Conservation (phyloP, 2,888 invertebrate genomes). For the Caenorhabditis sp. region DNA sequence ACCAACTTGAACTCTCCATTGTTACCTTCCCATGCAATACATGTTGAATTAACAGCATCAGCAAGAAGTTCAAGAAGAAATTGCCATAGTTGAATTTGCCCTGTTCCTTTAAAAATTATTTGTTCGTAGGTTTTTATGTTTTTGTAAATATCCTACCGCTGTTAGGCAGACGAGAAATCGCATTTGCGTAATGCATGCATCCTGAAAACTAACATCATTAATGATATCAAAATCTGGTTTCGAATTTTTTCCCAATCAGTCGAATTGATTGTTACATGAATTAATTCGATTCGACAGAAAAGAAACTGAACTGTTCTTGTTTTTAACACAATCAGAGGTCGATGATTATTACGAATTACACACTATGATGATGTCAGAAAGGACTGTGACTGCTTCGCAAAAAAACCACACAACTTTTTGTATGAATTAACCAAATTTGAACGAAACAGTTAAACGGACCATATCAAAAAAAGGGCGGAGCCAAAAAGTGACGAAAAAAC, state of each 20-base stretch:
- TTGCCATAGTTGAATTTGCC: slow-evolving; percentile 97
- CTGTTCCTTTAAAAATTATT: slow-evolving; percentile 35
- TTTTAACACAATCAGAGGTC: slow-evolving; percentile 7
- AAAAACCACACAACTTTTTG: not conserved
- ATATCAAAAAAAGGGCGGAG: too few relatives aligned
- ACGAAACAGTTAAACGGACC: too few relatives aligned
- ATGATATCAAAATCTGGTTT: slow-evolving; percentile 8
- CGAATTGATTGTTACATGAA: not conserved
- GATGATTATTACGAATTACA: slow-evolving; percentile 5
- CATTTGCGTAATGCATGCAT: slow-evolving; percentile 55
- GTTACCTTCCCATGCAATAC: slow-evolving; percentile 87
- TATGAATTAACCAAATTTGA: too few relatives aligned
- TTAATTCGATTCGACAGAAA: not conserved
- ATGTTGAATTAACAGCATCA: slow-evolving; percentile 76
- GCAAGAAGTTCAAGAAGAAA: slow-evolving; percentile 92
- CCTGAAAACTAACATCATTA: slow-evolving; percentile 35
- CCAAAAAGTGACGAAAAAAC: too few relatives aligned
- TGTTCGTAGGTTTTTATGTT: not conserved
- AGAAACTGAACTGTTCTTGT: not conserved
- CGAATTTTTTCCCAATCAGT: not conserved
- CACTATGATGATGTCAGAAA: not conserved
- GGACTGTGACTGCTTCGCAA: not conserved
- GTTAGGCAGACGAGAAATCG: slow-evolving; percentile 49
- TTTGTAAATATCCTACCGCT: slow-evolving; percentile 23
- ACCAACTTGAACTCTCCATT: slow-evolving; percentile 94